phyloP scores from a whole-genome alignment of 2,113 vertebrate species.

The Talpa occidentalis region DNA sequence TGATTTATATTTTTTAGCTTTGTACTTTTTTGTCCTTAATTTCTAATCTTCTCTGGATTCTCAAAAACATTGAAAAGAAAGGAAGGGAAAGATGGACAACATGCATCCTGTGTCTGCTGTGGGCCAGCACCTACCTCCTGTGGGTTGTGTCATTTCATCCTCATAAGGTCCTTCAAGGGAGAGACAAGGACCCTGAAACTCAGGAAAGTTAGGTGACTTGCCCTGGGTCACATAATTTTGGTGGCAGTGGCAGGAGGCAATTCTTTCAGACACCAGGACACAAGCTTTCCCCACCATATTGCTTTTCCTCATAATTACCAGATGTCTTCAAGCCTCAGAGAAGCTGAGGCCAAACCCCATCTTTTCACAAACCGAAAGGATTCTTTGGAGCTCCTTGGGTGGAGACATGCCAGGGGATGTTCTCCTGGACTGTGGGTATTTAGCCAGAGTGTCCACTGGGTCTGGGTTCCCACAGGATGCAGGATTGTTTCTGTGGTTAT shows the following conservation, averaged over 20 bases:
- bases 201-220: not conserved
- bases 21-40: constrained; percentile 1
- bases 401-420: not conserved
- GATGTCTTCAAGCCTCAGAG: not conserved
- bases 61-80: not conserved
- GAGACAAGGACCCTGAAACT: not conserved
- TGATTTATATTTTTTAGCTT: constrained; percentile 27
- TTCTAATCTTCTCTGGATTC: constrained; percentile 34
- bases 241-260: rapidly evolving
- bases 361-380: not conserved
- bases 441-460: not conserved
- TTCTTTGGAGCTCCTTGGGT: rapidly evolving
- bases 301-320: not conserved
- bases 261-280: not conserved
- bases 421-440: not conserved
- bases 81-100: not conserved
- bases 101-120: rapidly evolving
- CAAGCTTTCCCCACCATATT: not conserved
- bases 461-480: not conserved
- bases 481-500: not conserved
- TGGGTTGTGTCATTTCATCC: not conserved
- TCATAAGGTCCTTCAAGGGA: not conserved
- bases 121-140: too few relatives aligned
- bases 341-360: not conserved
- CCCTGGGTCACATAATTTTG: not conserved